These are phyloP conservation scores for Trididemnum miniatum DNA, from an alignment of 23 tunicate genomes.

Conservation along the genomic window DNA sequence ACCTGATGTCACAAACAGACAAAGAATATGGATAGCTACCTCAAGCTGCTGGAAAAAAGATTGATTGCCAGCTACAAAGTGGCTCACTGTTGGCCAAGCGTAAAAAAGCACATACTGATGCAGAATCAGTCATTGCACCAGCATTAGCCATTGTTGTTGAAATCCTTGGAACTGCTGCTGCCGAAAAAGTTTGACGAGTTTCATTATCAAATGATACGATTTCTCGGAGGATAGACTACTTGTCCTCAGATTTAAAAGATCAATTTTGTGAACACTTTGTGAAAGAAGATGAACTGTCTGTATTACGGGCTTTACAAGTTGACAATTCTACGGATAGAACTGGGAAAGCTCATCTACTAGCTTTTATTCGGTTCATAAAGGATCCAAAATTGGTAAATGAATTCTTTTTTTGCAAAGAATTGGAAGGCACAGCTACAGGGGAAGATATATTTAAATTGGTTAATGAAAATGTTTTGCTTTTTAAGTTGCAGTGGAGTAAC, in stretches of 20 bases:
- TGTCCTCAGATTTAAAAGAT: slow-evolving; percentile 56
- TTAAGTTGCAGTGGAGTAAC: slow-evolving; percentile 40
- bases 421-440: too few species aligned
- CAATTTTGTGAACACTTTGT: slow-evolving; percentile 60
- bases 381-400: too few species aligned
- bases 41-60: too few species aligned
- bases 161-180: slow-evolving; percentile 50
- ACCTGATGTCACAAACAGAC: too few species aligned
- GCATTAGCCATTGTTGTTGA: slow-evolving; percentile 64
- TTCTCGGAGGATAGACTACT: slow-evolving; percentile 43
- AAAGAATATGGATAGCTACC: too few species aligned
- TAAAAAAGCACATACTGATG: too few species aligned
- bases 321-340: slow-evolving; percentile 68
- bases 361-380: too few species aligned
- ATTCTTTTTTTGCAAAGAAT: slow-evolving; percentile 58
- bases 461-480: slow-evolving; percentile 52
- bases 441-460: too few species aligned
- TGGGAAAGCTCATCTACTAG: too few species aligned
- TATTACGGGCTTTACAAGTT: slow-evolving; percentile 56
- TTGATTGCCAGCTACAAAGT: slow-evolving; percentile 59
- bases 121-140: slow-evolving; percentile 57
- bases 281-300: slow-evolving; percentile 35
- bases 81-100: slow-evolving; percentile 59
- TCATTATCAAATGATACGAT: slow-evolving; percentile 42
- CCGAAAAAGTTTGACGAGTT: slow-evolving; percentile 55